phyloP scores from a whole-genome alignment of 2,797 vertebrate species.

The Tokudaia muenninki region DNA sequence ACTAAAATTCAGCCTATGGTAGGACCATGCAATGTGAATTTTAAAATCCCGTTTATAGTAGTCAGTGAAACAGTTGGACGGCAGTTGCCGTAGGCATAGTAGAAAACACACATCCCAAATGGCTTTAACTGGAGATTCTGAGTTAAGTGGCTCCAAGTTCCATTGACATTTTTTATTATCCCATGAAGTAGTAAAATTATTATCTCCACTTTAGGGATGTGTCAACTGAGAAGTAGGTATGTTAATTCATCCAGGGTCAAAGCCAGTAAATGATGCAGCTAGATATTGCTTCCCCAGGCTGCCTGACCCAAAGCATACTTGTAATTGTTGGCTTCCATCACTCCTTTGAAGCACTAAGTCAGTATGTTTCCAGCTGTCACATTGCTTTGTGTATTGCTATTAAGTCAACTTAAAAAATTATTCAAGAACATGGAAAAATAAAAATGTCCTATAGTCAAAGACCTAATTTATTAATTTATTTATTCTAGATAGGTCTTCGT shows the following conservation, averaged over 20 bases:
- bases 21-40: neutral
- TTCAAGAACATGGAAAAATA: slow-evolving; percentile 10
- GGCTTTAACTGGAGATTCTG: slow-evolving; percentile 6
- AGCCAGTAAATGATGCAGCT: neutral
- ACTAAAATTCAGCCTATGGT: neutral
- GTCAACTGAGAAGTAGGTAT: slow-evolving; percentile 6
- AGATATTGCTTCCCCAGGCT: neutral
- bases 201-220: neutral
- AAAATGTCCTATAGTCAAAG: neutral
- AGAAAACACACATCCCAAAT: neutral
- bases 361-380: slow-evolving; percentile 3
- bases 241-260: neutral
- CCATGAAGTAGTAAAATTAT: slow-evolving; percentile 10
- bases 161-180: slow-evolving; percentile 29
- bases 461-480: neutral
- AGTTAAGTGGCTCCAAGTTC: neutral
- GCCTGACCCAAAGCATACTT: neutral
- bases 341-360: neutral
- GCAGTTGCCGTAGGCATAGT: neutral
- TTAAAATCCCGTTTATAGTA: neutral
- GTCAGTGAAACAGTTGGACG: neutral
- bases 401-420: slow-evolving; percentile 38
- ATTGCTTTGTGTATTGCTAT: neutral
- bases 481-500: neutral
- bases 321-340: neutral